phyloP scores from a whole-genome alignment of 2,888 invertebrate species.

The Scaptodrosophila latifasciaeformis region DNA sequence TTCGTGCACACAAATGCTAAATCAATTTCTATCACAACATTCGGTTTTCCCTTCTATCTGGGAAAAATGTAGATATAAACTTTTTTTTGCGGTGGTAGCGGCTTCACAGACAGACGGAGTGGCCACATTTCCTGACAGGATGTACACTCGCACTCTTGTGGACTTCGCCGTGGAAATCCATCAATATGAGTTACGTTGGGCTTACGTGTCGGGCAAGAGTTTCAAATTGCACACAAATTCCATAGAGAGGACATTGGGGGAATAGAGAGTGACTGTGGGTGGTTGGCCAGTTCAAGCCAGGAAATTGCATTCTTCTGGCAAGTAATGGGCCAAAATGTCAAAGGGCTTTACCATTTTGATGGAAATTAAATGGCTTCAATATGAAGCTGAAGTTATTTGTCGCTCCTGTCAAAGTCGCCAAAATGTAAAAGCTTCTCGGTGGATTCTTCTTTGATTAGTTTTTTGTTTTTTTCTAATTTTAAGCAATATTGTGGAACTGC shows the following conservation, averaged over 20 bases:
- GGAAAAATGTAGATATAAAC: too few species aligned
- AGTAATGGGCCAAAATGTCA: slow-evolving; percentile 43
- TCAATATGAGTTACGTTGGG: slow-evolving; percentile 45
- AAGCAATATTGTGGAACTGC: too few species aligned
- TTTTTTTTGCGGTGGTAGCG: not conserved
- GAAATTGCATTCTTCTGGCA: slow-evolving; percentile 58
- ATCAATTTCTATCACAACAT: slow-evolving; percentile 54
- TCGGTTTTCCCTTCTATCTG: too few species aligned
- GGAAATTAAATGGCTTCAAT: slow-evolving; percentile 8
- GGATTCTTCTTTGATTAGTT: too few species aligned
- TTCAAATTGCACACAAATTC: slow-evolving; percentile 1
- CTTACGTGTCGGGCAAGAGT: not conserved
- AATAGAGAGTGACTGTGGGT: slow-evolving; percentile 4
- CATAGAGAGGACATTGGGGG: slow-evolving; percentile 24
- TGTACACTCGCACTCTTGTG: slow-evolving; percentile 17
- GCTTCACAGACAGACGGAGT: slow-evolving; percentile 2
- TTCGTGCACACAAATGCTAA: slow-evolving; percentile 57
- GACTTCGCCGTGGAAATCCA: slow-evolving; percentile 45
- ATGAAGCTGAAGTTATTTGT: too few species aligned
- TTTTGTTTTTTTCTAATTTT: too few species aligned
- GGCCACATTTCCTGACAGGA: slow-evolving; percentile 57
- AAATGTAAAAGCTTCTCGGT: too few species aligned
- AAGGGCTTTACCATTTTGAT: slow-evolving; percentile 12
- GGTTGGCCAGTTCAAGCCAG: slow-evolving; percentile 29
- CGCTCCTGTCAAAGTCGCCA: too few species aligned